Base-by-base conservation (phyloP, 2,888 invertebrate species). In the Leptopilina drosophilae region DNA sequence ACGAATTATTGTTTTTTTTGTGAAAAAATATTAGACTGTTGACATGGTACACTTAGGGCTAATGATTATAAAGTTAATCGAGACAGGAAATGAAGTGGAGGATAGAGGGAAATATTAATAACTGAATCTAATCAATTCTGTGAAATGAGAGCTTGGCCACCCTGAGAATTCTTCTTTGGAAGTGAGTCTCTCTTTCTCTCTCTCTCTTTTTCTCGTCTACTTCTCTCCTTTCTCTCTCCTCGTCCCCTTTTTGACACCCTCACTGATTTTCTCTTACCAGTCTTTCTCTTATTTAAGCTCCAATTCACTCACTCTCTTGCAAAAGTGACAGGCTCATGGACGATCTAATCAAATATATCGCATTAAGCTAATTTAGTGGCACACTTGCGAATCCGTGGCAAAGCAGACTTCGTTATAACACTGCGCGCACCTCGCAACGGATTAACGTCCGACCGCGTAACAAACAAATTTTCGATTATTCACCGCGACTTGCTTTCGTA, bases 91-190 rank as follows among this genome's bases (percentile, higher is more conserved):
- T 89, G 90, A 89, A 89, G 87, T 87, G 89, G 89, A 88, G 89
- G 88, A 90, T 90, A 88, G 89, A 90, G 86, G 86, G 89, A 90
- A 91, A 90, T 90, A 91, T 90, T 90, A 91, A 91, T 91, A 91
- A 91, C 90, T 89, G 90, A 90, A 89, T 90, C 89, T 89, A 90
- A 91, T 91, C 91, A 89, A 90, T 90, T 90, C 89, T 83, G 82
- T 88, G 90, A 89, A 90, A 89, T 86, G 87, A 87, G 84, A 87
- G 84, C 82, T 84, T 87, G 86, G 87, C 87, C 86, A 88, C 87
- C 88, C 88, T 86, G 86, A 84, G 84, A 86, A 85, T 80, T 84
- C 83, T 42, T 83, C 84, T 80, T 33, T 82, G 81, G 77, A 64
- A 14, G 64, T 49, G 69, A n/a, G 59, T 15, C 59, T 59, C 15